Evolutionary conservation across 1,140 invertebrate species (phyloP), one percentile per base, ranked within the genome.

Genomic region (Drosophila bipectinata): DNA sequence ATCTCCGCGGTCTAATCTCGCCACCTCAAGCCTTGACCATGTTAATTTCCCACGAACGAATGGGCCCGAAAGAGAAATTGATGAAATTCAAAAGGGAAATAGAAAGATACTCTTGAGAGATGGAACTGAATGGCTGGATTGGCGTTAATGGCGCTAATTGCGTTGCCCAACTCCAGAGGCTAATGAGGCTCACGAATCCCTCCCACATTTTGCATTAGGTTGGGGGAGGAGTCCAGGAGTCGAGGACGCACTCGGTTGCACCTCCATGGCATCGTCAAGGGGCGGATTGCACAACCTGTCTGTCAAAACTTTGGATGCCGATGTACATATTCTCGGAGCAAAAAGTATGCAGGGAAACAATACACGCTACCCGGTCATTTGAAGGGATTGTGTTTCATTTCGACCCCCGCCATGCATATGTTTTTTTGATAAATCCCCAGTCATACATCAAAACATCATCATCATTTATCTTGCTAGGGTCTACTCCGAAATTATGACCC

Each of bases 381-480:
- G 58, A 57, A 30, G 62, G 55, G 72, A 49, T 69, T 52, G 57
- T 52, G 41, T 52, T 64, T 72, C 34, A 34, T 56, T 34, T 32
- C 47, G 44, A 51, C 34, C 54, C 61, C 41, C 58, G 49, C 52
- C 47, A 54, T 52, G 59, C 37, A 51, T 77, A 77, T 77, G 67
- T 47, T 62, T 62, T 69, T 88, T 72, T 87, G 72, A 88, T 83
- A 83, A 83, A 88, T 87, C 67, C 57, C 8, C 75, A 64, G 52
- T 47, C 79, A 79, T 66, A 61, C 56, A 79, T 87, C 79, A 88
- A 82, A 88, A 64, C 72, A 88, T 87, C 79, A 85, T 75, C 82
- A 78, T 87, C 75, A 88, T 72, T 77, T 53, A 76, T 72, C 56
- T 66, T 10, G 26, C 32, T 30, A 32, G 26, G 47, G 51, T 57